These are phyloP conservation scores for Zeuzera pyrina DNA, from an alignment of 2,888 invertebrate species.

Conservation along the genomic window DNA sequence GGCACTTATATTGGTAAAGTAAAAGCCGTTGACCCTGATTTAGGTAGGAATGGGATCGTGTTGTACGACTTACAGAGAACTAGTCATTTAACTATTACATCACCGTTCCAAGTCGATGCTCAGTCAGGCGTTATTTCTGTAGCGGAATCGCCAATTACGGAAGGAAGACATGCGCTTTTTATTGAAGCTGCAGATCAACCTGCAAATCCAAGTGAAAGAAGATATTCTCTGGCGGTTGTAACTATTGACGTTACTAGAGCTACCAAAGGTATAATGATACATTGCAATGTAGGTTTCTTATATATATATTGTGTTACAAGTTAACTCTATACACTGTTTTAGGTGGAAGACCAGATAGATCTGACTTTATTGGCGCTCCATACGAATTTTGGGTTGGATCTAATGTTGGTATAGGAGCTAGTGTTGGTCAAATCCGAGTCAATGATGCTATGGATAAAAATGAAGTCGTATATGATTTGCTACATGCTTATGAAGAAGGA, in stretches of 20 bases:
- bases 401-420: slow-evolving; percentile 88
- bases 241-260: slow-evolving; percentile 81
- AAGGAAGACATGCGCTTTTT: slow-evolving; percentile 85
- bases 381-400: slow-evolving; percentile 93
- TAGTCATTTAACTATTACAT: slow-evolving; percentile 74
- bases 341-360: slow-evolving; percentile 72
- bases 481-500: slow-evolving; percentile 89
- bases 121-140: slow-evolving; percentile 80
- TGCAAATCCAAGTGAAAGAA: slow-evolving; percentile 84
- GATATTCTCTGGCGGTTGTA: slow-evolving; percentile 88
- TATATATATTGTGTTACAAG: too few relatives aligned
- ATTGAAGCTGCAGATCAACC: slow-evolving; percentile 90
- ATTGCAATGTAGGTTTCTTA: not conserved
- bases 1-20: slow-evolving; percentile 86
- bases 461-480: slow-evolving; percentile 81
- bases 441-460: slow-evolving; percentile 79
- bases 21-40: slow-evolving; percentile 86
- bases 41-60: slow-evolving; percentile 81
- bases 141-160: slow-evolving; percentile 75
- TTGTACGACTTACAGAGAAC: slow-evolving; percentile 81
- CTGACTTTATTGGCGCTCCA: slow-evolving; percentile 87
- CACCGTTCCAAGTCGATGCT: slow-evolving; percentile 81
- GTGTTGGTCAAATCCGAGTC: slow-evolving; percentile 87
- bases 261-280: slow-evolving; percentile 48
- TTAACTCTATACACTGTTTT: too few relatives aligned